Percentiles rank a stretch among this genome's conserved stretches.
Conservation (phyloP, 2,113 vertebrate species). For the Eidolon helvum region DNA sequence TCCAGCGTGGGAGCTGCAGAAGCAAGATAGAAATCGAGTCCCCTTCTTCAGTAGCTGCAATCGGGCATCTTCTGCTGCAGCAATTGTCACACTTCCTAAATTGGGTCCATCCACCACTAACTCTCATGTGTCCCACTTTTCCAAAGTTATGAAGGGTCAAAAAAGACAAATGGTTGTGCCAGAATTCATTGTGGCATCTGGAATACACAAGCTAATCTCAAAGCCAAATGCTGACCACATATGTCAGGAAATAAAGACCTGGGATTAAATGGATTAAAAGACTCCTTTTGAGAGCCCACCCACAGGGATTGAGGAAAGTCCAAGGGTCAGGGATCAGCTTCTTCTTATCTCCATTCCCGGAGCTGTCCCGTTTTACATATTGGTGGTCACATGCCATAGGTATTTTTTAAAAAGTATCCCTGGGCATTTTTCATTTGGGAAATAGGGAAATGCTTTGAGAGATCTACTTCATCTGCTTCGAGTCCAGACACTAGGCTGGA, state of each 20-base stretch:
- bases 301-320: background rate
- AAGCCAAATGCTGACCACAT: background rate
- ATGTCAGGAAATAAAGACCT: background rate
- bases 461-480: background rate
- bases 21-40: background rate
- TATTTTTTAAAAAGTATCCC: background rate
- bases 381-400: background rate
- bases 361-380: background rate
- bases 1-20: background rate
- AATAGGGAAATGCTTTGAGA: background rate
- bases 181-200: background rate
- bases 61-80: background rate
- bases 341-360: background rate
- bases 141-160: background rate
- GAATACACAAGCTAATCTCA: conserved; percentile 17
- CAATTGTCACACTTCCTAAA: no score
- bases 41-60: background rate
- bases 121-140: background rate
- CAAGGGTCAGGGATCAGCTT: background rate
- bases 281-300: background rate
- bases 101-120: background rate
- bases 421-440: background rate
- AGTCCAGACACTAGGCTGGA: background rate
- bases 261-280: background rate
- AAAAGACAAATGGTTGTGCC: background rate